Base-by-base conservation (phyloP, 1,140 invertebrate species). In the Periplaneta americana region DNA sequence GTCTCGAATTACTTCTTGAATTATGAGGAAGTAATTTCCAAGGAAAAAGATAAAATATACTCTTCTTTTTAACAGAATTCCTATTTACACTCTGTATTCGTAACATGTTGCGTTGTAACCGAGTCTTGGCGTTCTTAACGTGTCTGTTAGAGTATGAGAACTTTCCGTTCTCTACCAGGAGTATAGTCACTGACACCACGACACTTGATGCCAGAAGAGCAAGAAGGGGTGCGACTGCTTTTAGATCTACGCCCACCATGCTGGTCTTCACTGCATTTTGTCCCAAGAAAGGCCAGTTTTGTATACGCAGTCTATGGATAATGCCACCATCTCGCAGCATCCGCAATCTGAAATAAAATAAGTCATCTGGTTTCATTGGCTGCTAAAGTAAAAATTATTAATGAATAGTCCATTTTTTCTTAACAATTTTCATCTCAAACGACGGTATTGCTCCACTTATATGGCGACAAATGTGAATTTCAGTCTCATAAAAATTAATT, bases 311-410 rank as follows among this genome's bases (percentile, higher is more conserved):
- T 34, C 39, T 78, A 34, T 78, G n/a, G 0, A 78, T 31, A 6
- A 78, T n/a, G 2, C 77, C 77, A 15, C 77, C 77, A 32, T 78
- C 77, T 22, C 77, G 31, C 77, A 78, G 17, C 77, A 78, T 36
- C 35, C 77, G 11, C 35, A 78, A n/a, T 28, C 77, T 78, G 77
- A 36, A 66, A 28, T 8, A 18, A 48, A 0, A 48, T 48, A n/a
- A n/a, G n/a, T n/a, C n/a, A n/a, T n/a, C n/a, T n/a, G n/a, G n/a
- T n/a, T n/a, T n/a, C n/a, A n/a, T n/a, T n/a, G n/a, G n/a, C n/a
- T n/a, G n/a, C n/a, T n/a, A n/a, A n/a, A n/a, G n/a, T n/a, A n/a
- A n/a, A n/a, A n/a, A n/a, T n/a, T n/a, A n/a, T n/a, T n/a, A n/a
- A n/a, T n/a, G n/a, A n/a, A n/a, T n/a, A n/a, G n/a, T n/a, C n/a